Evolutionary conservation across 2,113 vertebrate species (phyloP).

Genomic region (Labeo rohita): DNA sequence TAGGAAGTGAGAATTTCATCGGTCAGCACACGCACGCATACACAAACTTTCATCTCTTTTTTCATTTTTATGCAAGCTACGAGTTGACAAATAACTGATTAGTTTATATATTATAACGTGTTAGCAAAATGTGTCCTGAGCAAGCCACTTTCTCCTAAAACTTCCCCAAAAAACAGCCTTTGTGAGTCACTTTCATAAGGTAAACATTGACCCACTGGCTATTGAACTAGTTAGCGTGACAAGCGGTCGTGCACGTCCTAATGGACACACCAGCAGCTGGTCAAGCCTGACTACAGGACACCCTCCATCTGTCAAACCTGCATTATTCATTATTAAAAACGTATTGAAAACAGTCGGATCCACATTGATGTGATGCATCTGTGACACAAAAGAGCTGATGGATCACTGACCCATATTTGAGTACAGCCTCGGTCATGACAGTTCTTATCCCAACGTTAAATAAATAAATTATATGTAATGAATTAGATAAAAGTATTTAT

Average conservation of each 20-base stretch:
- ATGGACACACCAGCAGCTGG: conserved; percentile 8
- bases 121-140: not conserved
- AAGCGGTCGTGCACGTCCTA: not conserved
- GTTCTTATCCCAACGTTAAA: not conserved
- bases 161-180: not conserved
- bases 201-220: not conserved
- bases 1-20: not conserved
- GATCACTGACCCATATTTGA: not conserved
- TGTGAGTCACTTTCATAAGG: not conserved
- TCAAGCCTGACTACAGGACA: not conserved
- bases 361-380: not conserved
- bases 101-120: not conserved
- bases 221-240: not conserved
- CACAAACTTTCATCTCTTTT: not conserved
- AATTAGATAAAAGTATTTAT: not conserved
- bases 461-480: not conserved
- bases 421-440: not conserved
- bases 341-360: not conserved
- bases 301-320: conserved; percentile 3
- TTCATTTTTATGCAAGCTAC: not conserved
- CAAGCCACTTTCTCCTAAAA: not conserved
- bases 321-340: conserved; percentile 21
- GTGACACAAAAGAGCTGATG: not conserved
- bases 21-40: not conserved
- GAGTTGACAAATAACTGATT: not conserved